Evolutionary conservation across 2,888 invertebrate genomes (phyloP), one percentile per base, ranked within the genome.

Genomic region (Pristionchus mayeri): DNA sequence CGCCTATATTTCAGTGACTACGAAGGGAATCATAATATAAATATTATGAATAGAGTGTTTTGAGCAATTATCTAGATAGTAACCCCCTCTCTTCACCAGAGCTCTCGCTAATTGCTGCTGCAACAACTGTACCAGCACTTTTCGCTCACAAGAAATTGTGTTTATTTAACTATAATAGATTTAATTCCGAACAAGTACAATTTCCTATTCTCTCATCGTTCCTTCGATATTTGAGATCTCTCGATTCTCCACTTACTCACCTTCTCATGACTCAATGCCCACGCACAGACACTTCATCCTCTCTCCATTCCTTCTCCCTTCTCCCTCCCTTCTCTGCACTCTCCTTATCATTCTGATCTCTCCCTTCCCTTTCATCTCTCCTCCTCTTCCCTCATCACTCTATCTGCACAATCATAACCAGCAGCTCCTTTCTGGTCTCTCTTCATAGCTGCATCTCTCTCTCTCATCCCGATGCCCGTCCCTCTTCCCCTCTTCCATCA

Each of bases 261-360:
- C 75, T 67, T 63, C 11, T 16, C 40, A 9, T 71, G 71, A 71
- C 24, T 71, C 71, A 71, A 34, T n/a, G 24, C 71, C 71, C 71
- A 71, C 71, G 71, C 71, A 71, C 40, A 37, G 37, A 7, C 40
- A 40, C 44, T 71, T 24, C 44, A 34, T 6, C 13, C n/a, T 44
- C 71, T 71, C 40, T 16, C 76, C 37, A 75, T 48, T 48, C n/a
- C 48, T n/a, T 30, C 76, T 40, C 50, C 40, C 50, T 78, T 30
- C 34, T n/a, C 34, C 40, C 18, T 21, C 30, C 34, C 21, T 50
- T 50, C 50, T 50, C 48, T 50, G 50, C 13, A 9, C 30, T 50
- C 48, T 78, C 30, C 2, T 24, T 11, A 7, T 40, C 37, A 3
- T 4, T 13, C 9, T 40, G 71, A 44, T 71, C 40, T 71, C 71